Evolutionary conservation across 2,797 vertebrate genomes (phyloP), one percentile per base, ranked within the genome.

Genomic region (Crocidura indochinensis): DNA sequence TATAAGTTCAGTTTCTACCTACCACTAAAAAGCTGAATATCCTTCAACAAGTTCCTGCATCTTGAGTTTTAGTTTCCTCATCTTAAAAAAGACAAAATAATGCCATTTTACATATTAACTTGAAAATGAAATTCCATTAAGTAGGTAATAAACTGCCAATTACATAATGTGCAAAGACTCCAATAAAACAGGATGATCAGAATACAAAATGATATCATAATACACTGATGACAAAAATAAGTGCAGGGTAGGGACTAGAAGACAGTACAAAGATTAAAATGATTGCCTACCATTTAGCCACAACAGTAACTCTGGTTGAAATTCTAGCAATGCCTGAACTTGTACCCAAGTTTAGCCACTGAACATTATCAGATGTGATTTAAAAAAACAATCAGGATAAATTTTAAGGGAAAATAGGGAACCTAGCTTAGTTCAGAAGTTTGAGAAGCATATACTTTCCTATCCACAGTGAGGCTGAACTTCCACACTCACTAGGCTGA

Each of bases 11-110:
- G 60, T 77, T 91, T 46, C 65, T 84, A 88, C 81, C 31, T 89
- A 87, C 49, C 31, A 94, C 64, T 69, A 87, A 31, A 91, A 79
- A 85, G 71, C 85, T 88, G 29, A 38, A 24, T n/a, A 49, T 31
- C 56, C 76, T 91, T 93, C 29, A 92, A 51, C 71, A 86, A 87
- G 10, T 87, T 80, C 79, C 31, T 88, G 26, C 90, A 82, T 49
- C 92, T 71, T 94, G 65, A 78, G 22, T 46, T 91, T 69, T 71
- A 87, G 26, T 92, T 92, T n/a, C 14, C 22, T 87, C 78, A 87
- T 69, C 67, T 84, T 69, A 91, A 89, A 85, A 91, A 91, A 86
- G 60, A 81, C 53, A 75, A 88, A 88, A 87, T 85, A 51, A 14
- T 80, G 72, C 53, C 56, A 79, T 29, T 68, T 94, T 46, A 77